Percentiles rank a stretch among this genome's conserved stretches.
Evolutionary conservation across 2,888 invertebrate species (phyloP).

Genomic region (Clepsis dumicolana): DNA sequence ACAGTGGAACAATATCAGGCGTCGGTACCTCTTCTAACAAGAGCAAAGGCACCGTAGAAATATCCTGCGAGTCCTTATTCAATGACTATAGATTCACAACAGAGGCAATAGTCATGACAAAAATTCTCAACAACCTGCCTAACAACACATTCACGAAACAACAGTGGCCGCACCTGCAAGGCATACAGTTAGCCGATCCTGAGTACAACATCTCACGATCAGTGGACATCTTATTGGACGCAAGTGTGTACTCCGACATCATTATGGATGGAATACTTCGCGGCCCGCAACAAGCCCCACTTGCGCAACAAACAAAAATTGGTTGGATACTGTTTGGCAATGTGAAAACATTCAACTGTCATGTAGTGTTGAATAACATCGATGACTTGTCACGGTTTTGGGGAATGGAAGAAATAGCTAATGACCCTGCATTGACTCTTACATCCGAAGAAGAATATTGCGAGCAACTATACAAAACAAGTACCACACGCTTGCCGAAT

Average conservation of each 20-base stretch:
- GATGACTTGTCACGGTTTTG: slow-evolving; percentile 3
- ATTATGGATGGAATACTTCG: slow-evolving; percentile 36
- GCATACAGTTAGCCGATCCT: slow-evolving; percentile 39
- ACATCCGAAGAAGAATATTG: slow-evolving; percentile 6
- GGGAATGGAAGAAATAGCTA: slow-evolving; percentile 23
- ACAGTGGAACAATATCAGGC: slow-evolving; percentile 32
- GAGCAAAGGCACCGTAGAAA: slow-evolving; percentile 36
- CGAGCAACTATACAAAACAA: neutral
- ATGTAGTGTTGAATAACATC: slow-evolving; percentile 12
- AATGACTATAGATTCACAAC: slow-evolving; percentile 31
- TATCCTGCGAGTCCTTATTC: slow-evolving; percentile 26
- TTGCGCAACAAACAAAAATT: slow-evolving; percentile 43
- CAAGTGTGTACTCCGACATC: slow-evolving; percentile 39
- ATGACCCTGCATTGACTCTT: neutral
- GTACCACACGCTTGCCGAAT: neutral
- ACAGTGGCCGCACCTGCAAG: slow-evolving; percentile 28
- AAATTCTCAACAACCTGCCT: slow-evolving; percentile 36
- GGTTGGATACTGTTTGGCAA: slow-evolving; percentile 38
- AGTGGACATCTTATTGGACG: slow-evolving; percentile 41
- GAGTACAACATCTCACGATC: slow-evolving; percentile 38
- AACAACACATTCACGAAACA: slow-evolving; percentile 33
- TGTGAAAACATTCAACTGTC: slow-evolving; percentile 22
- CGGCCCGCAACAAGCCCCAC: slow-evolving; percentile 13
- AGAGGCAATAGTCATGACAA: slow-evolving; percentile 37
- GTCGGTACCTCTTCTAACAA: slow-evolving; percentile 17